Evolutionary conservation across 35 echinoderm and acorn worm species (phyloP).

Genomic region (Lytechinus variegatus): DNA sequence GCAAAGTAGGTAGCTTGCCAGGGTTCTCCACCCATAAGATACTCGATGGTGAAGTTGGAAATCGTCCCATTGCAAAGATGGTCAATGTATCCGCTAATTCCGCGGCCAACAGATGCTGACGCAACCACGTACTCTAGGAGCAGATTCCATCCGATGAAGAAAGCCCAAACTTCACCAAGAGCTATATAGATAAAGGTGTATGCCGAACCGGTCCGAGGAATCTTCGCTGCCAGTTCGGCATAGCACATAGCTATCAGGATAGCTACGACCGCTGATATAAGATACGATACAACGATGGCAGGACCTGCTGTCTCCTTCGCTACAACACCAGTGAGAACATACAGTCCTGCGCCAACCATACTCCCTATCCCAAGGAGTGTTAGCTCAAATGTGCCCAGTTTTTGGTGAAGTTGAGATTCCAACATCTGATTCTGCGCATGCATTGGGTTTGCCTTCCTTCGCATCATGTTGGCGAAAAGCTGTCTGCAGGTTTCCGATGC

Average conservation of each 20-base stretch:
- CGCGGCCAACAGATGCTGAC: constrained; percentile 49
- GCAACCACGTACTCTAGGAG: constrained; percentile 62
- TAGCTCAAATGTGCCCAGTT: constrained; percentile 36
- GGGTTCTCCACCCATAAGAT: constrained; percentile 45
- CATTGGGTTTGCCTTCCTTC: background rate
- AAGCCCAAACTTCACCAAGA: constrained; percentile 71
- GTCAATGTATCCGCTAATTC: constrained; percentile 66
- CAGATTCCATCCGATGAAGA: constrained; percentile 78
- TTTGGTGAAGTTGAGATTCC: background rate
- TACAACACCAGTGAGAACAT: constrained; percentile 70
- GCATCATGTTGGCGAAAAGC: background rate
- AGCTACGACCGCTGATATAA: constrained; percentile 65
- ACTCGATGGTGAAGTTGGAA: constrained; percentile 60
- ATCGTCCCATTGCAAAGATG: constrained; percentile 41
- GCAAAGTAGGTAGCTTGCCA: constrained; percentile 57
- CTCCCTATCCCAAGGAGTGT: constrained; percentile 50
- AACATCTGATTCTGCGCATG: background rate
- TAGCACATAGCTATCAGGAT: constrained; percentile 67
- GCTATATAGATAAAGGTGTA: constrained; percentile 66
- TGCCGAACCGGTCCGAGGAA: constrained; percentile 69
- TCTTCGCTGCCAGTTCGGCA: constrained; percentile 53
- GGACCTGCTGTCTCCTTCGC: constrained; percentile 66
- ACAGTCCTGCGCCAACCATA: constrained; percentile 78
- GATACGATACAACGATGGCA: constrained; percentile 61
- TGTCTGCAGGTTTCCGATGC: background rate